Evolutionary conservation across 2,797 vertebrate genomes (phyloP).

Genomic region (Gymnopithys bicolor): DNA sequence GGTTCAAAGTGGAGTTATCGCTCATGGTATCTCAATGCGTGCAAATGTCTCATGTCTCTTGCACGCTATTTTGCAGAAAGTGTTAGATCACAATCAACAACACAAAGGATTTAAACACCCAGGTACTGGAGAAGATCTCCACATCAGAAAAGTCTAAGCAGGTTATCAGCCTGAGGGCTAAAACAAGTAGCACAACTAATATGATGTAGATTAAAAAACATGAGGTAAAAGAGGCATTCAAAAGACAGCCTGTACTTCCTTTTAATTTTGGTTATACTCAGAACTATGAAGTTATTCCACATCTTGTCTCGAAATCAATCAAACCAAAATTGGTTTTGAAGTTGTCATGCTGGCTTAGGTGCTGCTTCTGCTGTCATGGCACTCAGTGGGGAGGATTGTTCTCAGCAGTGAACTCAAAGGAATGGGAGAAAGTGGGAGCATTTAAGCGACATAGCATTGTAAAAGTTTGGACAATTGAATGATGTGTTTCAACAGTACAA

Average conservation of each 20-base stretch:
- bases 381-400: neutral
- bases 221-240: neutral
- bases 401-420: neutral
- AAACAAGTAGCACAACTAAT: neutral
- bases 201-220: neutral
- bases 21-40: slow-evolving; percentile 22
- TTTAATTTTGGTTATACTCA: neutral
- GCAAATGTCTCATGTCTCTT: slow-evolving; percentile 3
- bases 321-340: neutral
- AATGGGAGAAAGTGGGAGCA: neutral
- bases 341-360: neutral
- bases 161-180: neutral
- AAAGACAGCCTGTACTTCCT: neutral
- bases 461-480: neutral
- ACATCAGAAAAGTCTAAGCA: slow-evolving; percentile 25
- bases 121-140: slow-evolving; percentile 11
- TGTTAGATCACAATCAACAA: slow-evolving; percentile 54
- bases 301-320: neutral
- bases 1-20: neutral
- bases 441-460: neutral
- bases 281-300: neutral
- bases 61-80: slow-evolving; percentile 44
- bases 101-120: slow-evolving; percentile 10
- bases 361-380: neutral
- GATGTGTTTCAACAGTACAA: neutral